Percentiles rank a stretch among this genome's conserved stretches.
phyloP scores from a whole-genome alignment of 2,797 vertebrate species.

The Sebastes itinus region DNA sequence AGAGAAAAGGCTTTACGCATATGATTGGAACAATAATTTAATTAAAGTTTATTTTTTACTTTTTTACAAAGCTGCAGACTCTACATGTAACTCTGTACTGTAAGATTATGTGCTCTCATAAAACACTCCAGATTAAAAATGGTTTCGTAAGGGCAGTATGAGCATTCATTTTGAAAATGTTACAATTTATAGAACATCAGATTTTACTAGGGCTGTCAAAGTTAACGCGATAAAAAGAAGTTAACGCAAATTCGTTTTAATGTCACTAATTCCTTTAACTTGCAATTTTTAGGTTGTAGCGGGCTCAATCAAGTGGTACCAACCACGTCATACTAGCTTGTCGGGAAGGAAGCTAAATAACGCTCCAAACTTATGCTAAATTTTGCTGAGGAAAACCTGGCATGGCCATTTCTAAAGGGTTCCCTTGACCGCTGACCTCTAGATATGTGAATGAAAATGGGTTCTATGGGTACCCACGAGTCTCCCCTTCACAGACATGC shows the following conservation, averaged over 20 bases:
- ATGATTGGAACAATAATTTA: conserved; percentile 35
- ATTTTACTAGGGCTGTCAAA: background rate
- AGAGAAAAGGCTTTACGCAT: conserved; percentile 9
- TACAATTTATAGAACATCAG: background rate
- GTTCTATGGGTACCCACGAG: too few relatives aligned
- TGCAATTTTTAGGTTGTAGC: too few relatives aligned
- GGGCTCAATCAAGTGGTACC: too few relatives aligned
- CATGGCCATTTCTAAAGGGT: too few relatives aligned
- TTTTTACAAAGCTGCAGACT: background rate
- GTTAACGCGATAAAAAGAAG: background rate
- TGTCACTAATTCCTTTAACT: too few relatives aligned
- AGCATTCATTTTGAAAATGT: background rate
- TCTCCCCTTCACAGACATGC: too few relatives aligned
- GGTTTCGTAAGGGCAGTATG: background rate
- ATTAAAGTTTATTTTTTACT: background rate
- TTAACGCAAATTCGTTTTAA: background rate
- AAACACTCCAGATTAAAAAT: background rate
- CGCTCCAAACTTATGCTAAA: too few relatives aligned
- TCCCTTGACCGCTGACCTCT: accelerated
- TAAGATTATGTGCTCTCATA: background rate
- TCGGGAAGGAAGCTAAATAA: too few relatives aligned
- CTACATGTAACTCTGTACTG: background rate
- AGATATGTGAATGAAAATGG: too few relatives aligned
- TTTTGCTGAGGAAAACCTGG: accelerated
- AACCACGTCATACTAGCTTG: too few relatives aligned